These are phyloP conservation scores for Cacatua alba DNA, from an alignment of 2,113 vertebrate species.

Conservation along the genomic window DNA sequence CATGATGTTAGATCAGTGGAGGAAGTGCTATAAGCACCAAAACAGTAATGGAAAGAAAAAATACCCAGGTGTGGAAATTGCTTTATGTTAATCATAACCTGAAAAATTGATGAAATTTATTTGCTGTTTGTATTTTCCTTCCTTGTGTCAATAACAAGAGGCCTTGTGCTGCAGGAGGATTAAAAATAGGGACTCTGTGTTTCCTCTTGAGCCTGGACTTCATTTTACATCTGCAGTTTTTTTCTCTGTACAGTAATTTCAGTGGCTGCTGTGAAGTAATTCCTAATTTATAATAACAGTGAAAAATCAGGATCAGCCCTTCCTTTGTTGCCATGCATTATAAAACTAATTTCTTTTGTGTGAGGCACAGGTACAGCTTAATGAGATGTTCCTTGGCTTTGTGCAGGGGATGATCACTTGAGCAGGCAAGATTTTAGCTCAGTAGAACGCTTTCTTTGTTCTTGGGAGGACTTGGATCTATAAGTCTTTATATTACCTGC, in stretches of 20 bases:
- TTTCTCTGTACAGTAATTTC: neutral
- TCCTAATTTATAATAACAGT: neutral
- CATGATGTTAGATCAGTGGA: neutral
- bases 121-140: neutral
- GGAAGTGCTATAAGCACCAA: neutral
- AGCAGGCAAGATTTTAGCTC: neutral
- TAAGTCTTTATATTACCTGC: neutral
- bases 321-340: neutral
- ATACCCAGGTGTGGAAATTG: neutral
- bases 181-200: neutral
- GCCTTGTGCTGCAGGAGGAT: neutral
- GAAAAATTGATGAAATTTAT: neutral
- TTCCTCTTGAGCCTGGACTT: neutral
- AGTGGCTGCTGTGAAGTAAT: neutral
- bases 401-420: neutral
- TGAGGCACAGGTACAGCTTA: neutral
- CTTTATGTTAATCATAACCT: neutral
- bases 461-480: neutral
- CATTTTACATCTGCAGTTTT: neutral
- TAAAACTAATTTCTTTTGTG: neutral
- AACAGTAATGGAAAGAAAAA: neutral
- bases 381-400: neutral
- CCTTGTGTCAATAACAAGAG: neutral
- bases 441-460: neutral
- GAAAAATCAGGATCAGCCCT: neutral